Base-by-base conservation (phyloP, 2,113 vertebrate species). In the Galbula dea region DNA sequence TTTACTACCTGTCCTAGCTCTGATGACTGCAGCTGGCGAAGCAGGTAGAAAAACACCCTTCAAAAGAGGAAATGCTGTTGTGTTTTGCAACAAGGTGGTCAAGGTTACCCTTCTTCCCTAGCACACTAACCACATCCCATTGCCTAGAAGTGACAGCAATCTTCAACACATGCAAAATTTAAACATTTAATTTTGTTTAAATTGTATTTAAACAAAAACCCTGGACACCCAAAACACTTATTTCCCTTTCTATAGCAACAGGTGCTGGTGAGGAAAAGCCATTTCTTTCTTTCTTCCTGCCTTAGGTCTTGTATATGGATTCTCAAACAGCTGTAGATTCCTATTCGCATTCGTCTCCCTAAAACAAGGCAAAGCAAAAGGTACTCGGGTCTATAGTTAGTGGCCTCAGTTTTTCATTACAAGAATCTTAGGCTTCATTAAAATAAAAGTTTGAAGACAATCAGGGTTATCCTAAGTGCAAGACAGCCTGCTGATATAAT, bases 101-200 rank as follows among this genome's bases (percentile, higher is more conserved):
- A 26, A 6, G 2, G 15, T 74, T 69, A 45, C 13, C 18, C 3
- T 9, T 61, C 3, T 9, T 61, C 45, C 39, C 30, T 55, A 55
- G 30, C 16, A 9, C 18, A 3, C 23, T 23, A n/a, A 49, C 5
- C 29, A 7, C 3, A 0, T 8, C 30, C 48, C 19, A 1, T 17
- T 41, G 41, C 27, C 51, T 27, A n/a, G 41, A 45, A 54, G 26
- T 41, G 36, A 30, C 21, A 36, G 54, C 7, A 57, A 2, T 39
- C 51, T 39, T 65, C 61, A 72, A 59, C 23, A 16, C 1, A 1
- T 32, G 26, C n/a, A 45, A 12, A 11, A 45, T 32, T 12, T 52
- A 36, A n/a, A n/a, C n/a, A n/a, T n/a, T n/a, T n/a, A n/a, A n/a
- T n/a, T n/a, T n/a, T n/a, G n/a, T n/a, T n/a, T n/a, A n/a, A n/a